phyloP scores from a whole-genome alignment of 2,888 invertebrate genomes.

The Hetaerina titia region DNA sequence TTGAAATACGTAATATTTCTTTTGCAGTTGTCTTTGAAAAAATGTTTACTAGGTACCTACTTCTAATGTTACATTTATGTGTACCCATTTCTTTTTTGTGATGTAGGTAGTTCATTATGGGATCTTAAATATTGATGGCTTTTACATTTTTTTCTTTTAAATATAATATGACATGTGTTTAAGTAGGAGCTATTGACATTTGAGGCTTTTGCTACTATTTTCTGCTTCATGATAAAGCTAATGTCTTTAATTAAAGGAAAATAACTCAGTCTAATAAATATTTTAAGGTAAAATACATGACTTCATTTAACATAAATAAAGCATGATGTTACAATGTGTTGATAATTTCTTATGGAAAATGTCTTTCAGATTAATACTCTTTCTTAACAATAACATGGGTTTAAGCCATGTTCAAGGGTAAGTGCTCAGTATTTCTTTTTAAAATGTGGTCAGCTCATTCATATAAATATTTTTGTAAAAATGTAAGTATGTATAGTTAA shows the following conservation, averaged over 20 bases:
- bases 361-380: background rate
- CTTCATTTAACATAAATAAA: background rate
- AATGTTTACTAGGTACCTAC: background rate
- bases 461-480: background rate
- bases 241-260: background rate
- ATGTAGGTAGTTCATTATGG: background rate
- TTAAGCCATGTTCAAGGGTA: background rate
- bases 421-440: slow-evolving; percentile 22
- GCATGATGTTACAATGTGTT: background rate
- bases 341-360: background rate
- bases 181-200: background rate
- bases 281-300: background rate
- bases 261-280: background rate
- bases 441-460: background rate
- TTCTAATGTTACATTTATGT: background rate
- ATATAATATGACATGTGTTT: background rate
- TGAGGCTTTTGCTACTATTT: background rate
- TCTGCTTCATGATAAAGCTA: background rate
- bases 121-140: background rate
- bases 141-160: background rate
- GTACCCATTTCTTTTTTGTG: background rate
- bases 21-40: slow-evolving; percentile 25
- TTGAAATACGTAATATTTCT: background rate
- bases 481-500: background rate
- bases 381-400: background rate